These are phyloP conservation scores for Agapornis roseicollis DNA, from an alignment of 2,113 vertebrate genomes.

Conservation along the genomic window DNA sequence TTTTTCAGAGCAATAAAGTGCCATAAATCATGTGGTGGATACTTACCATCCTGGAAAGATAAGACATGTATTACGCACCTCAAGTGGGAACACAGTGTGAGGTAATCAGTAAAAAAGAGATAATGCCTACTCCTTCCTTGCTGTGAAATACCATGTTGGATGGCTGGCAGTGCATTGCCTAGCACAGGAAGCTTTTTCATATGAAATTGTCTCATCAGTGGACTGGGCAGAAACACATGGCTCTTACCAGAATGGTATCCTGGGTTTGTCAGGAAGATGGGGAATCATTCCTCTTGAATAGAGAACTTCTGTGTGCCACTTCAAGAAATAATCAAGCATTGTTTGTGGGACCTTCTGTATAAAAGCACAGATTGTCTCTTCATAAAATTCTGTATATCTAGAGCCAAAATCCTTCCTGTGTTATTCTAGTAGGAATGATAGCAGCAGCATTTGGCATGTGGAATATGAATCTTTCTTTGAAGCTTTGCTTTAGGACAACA, in stretches of 20 bases:
- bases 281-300: neutral
- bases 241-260: neutral
- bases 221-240: rapidly evolving
- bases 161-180: neutral
- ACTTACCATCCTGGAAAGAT: constrained; percentile 2
- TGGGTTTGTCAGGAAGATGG: neutral
- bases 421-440: neutral
- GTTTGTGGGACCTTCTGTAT: neutral
- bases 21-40: neutral
- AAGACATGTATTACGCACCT: neutral
- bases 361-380: neutral
- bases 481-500: neutral
- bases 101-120: neutral
- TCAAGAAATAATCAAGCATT: neutral
- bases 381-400: neutral
- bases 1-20: constrained; percentile 27
- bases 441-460: neutral
- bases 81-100: neutral
- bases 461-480: neutral
- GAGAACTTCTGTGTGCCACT: neutral
- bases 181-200: neutral
- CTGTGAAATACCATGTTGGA: neutral
- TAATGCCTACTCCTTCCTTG: neutral
- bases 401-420: neutral
- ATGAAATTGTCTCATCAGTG: neutral